A percentile compares a stretch with the other conserved stretches of the same genome.
phyloP scores from a whole-genome alignment of 2,888 invertebrate genomes.

The Conistra vaccinii region DNA sequence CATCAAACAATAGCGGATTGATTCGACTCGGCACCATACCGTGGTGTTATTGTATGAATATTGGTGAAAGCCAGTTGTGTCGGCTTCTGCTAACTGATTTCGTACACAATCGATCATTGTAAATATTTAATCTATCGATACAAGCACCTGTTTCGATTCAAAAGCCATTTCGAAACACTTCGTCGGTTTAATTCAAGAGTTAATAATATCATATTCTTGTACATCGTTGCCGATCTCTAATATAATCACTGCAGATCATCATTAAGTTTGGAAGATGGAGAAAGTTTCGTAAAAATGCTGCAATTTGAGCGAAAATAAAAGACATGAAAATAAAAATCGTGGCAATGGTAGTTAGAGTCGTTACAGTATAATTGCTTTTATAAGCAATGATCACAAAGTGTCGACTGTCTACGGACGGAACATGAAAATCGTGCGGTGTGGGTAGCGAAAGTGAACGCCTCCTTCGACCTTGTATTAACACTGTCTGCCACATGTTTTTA shows the following conservation, averaged over 20 bases:
- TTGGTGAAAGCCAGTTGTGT: constrained; percentile 76
- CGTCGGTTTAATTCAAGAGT: neutral
- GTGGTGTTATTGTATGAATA: constrained; percentile 69
- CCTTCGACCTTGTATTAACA: constrained; percentile 81
- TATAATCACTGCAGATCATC: constrained; percentile 45
- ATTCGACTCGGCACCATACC: constrained; percentile 73
- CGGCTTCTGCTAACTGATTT: constrained; percentile 66
- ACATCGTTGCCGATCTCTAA: constrained; percentile 30
- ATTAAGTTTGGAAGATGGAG: constrained; percentile 48
- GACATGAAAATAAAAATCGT: constrained; percentile 58
- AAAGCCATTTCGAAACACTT: constrained; percentile 24
- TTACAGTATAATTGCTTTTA: constrained; percentile 71
- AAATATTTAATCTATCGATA: constrained; percentile 37
- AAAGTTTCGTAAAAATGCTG: constrained; percentile 51
- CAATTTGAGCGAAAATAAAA: constrained; percentile 56
- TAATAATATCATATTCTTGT: constrained; percentile 18
- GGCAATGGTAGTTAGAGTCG: constrained; percentile 63
- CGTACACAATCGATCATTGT: constrained; percentile 62
- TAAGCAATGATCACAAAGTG: constrained; percentile 70
- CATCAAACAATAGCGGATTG: constrained; percentile 81
- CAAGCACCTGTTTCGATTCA: constrained; percentile 33
- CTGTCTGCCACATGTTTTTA: constrained; percentile 52
- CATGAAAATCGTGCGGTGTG: constrained; percentile 71
- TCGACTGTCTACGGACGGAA: constrained; percentile 64
- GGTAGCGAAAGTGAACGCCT: constrained; percentile 84